These are phyloP conservation scores for Prunella fulvescens DNA, from an alignment of 2,113 vertebrate species.

Conservation along the genomic window DNA sequence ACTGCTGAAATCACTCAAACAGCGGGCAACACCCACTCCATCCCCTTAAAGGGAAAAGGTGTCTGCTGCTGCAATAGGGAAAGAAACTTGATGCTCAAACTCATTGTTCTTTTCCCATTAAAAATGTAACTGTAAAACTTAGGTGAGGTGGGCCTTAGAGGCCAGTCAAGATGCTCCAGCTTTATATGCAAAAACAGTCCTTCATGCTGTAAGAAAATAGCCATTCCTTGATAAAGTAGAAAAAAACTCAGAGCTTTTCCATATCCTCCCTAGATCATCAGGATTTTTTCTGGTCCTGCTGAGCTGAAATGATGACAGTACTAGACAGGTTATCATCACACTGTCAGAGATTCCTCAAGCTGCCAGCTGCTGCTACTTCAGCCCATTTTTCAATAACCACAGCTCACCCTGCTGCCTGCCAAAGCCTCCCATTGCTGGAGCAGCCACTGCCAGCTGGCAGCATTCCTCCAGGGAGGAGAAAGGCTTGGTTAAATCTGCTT, in stretches of 20 bases:
- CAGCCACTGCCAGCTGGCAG: background rate
- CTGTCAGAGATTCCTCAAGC: background rate
- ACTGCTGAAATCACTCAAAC: background rate
- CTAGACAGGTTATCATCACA: conserved; percentile 26
- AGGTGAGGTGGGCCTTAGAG: background rate
- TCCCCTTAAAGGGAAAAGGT: background rate
- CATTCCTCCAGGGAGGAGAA: background rate
- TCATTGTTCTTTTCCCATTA: background rate
- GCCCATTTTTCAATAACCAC: background rate
- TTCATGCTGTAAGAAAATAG: background rate
- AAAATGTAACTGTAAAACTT: background rate
- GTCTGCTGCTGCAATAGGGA: background rate
- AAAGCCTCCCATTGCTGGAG: background rate
- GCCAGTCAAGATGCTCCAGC: background rate
- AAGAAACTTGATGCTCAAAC: background rate
- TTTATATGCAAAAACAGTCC: background rate
- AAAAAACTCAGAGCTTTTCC: background rate
- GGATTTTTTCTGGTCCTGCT: background rate
- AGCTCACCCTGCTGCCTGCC: background rate
- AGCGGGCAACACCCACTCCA: background rate
- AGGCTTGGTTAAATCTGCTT: background rate
- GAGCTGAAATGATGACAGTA: background rate
- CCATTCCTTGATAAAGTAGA: background rate
- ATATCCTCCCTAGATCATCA: background rate
- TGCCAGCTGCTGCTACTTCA: conserved; percentile 25